Evolutionary conservation across 2,888 invertebrate species (phyloP), one percentile per base, ranked within the genome.

Genomic region (Cordilura impudica): DNA sequence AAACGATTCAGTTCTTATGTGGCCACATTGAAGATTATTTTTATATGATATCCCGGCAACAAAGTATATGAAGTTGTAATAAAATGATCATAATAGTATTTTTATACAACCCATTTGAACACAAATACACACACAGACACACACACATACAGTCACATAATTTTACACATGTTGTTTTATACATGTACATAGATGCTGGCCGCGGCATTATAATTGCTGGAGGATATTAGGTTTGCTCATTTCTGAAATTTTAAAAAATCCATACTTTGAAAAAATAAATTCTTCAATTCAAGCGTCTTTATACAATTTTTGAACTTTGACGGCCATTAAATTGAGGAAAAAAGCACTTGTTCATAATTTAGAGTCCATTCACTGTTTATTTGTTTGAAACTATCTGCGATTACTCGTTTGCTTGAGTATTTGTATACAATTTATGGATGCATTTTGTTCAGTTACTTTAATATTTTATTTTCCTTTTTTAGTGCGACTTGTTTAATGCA

Each of bases 1-100:
- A 18, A 31, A 49, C 49, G 49, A 19, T 72, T 21, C 49, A 43
- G 49, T 58, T 60, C 54, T 72, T 35, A 63, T 73, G 73, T 73
- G 69, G 65, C 69, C 78, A 74, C 78, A 74, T 78, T 78, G 45
- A 51, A 78, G 78, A 69, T 78, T 70, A 73, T 78, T 69, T 73
- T 74, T 74, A 54, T 74, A 70, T 73, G 61, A 75, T 63, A 63
- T 72, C 45, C 45, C 43, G 43, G 79, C 79, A 79, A 79, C 79
- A 79, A 75, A 72, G 79, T 79, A 75, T 47, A 26, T 58, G 31
- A 31, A 69, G 60, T 71, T 75, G 79, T 65, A 79, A 75, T 75
- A 79, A 79, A 79, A 79, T 75, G 66, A 76, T 79, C 75, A 63
- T 63, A 61, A 69, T 35, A 47, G 31, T 56, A 35, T 47, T 21